Evolutionary conservation across 37 sponge, comb jelly and placozoan species (phyloP).

Genomic region (Petrosia ficiformis): DNA sequence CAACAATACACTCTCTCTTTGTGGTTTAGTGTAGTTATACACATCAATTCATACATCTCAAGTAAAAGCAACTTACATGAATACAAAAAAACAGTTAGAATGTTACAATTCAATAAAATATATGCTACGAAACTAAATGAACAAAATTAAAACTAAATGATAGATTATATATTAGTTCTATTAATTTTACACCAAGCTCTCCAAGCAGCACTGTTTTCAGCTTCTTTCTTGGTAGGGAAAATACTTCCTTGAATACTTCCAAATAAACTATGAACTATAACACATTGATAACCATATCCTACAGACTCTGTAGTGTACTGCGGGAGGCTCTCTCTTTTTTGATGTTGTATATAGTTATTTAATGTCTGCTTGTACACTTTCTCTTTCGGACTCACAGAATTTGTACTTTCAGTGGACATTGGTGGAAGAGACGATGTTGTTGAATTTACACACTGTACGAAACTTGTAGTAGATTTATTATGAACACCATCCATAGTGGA

Average conservation of each 20-base stretch:
- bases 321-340: background rate
- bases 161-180: background rate
- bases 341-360: background rate
- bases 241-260: background rate
- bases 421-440: background rate
- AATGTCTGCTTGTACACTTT: background rate
- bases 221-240: slow-evolving; percentile 13
- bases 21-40: too few species aligned
- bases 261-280: background rate
- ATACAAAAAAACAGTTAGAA: too few species aligned
- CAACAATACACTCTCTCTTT: too few species aligned
- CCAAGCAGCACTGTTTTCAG: slow-evolving; percentile 4
- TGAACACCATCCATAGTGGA: too few species aligned
- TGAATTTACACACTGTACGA: background rate
- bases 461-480: too few species aligned
- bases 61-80: too few species aligned
- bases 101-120: too few species aligned
- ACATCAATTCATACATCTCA: too few species aligned
- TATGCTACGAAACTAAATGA: too few species aligned
- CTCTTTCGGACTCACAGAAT: background rate
- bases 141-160: background rate
- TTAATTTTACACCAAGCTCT: background rate
- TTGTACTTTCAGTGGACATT: background rate
- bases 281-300: background rate
- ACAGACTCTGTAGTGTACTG: background rate